These are phyloP conservation scores for Hymenochirus boettgeri DNA, from an alignment of 2,113 vertebrate genomes.

Conservation along the genomic window DNA sequence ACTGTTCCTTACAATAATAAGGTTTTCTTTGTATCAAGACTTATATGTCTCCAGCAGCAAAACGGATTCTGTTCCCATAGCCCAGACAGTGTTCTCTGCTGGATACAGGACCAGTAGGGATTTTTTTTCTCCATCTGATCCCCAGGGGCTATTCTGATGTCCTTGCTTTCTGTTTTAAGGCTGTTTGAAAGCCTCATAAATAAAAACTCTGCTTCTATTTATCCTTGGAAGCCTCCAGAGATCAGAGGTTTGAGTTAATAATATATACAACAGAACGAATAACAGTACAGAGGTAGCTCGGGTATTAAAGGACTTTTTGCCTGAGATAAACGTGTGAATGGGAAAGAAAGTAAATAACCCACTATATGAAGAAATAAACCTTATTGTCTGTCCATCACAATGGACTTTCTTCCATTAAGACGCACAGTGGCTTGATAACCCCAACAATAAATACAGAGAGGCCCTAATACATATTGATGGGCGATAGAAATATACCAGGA, in stretches of 20 bases:
- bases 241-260: slow-evolving; percentile 8
- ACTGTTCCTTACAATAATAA: too few relatives aligned
- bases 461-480: too few relatives aligned
- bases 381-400: too few relatives aligned
- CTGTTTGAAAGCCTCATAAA: background rate
- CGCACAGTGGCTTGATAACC: too few relatives aligned
- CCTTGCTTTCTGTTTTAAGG: background rate
- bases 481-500: too few relatives aligned
- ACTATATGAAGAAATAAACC: too few relatives aligned
- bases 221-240: background rate
- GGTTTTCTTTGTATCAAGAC: too few relatives aligned
- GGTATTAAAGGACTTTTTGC: background rate
- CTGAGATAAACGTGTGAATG: too few relatives aligned
- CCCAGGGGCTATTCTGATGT: background rate
- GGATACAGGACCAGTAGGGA: background rate
- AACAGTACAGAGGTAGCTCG: background rate
- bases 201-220: slow-evolving; percentile 3
- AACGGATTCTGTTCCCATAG: background rate
- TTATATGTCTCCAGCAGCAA: background rate
- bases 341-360: too few relatives aligned
- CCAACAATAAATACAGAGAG: too few relatives aligned
- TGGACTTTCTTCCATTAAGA: too few relatives aligned
- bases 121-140: background rate
- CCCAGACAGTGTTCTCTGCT: background rate
- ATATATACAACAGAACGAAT: background rate